A percentile compares a stretch with the other conserved stretches of the same genome.
These are phyloP conservation scores for Cyclina sinensis DNA, from an alignment of 1,140 invertebrate species.

Conservation along the genomic window DNA sequence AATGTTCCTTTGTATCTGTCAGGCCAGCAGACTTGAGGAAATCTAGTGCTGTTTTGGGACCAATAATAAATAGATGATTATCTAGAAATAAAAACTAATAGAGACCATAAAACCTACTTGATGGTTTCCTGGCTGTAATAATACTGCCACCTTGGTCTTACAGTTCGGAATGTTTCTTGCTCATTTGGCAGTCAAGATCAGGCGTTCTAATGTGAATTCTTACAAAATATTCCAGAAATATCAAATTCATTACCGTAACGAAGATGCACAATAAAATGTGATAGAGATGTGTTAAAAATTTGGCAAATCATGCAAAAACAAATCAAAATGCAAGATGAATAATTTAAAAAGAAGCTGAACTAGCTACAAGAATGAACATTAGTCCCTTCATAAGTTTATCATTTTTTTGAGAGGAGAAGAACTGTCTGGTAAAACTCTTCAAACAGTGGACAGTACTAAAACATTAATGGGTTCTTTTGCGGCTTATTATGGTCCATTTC, in stretches of 20 bases:
- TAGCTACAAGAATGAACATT: neutral
- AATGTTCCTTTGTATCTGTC: neutral
- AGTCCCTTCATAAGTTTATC: neutral
- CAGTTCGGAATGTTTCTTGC: neutral
- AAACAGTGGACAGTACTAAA: slow-evolving; percentile 5
- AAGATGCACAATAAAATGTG: neutral
- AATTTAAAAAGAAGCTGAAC: neutral
- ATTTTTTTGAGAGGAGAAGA: neutral
- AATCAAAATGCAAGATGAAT: neutral
- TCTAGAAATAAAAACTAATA: slow-evolving; percentile 16
- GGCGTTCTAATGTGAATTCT: neutral
- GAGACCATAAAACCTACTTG: slow-evolving; percentile 17
- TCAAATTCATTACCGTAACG: neutral
- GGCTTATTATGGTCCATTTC: neutral
- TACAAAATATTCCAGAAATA: neutral
- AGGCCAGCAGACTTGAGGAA: neutral
- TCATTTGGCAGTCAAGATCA: slow-evolving; percentile 8
- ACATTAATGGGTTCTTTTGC: neutral
- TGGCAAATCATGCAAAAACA: neutral
- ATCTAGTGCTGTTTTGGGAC: neutral
- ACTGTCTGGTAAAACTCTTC: neutral
- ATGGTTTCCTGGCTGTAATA: slow-evolving; percentile 11
- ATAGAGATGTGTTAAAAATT: neutral
- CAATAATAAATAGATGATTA: slow-evolving; percentile 40
- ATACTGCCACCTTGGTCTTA: slow-evolving; percentile 13